Evolutionary conservation across 2,888 invertebrate species (phyloP).

Genomic region (Hyposoter dolosus): DNA sequence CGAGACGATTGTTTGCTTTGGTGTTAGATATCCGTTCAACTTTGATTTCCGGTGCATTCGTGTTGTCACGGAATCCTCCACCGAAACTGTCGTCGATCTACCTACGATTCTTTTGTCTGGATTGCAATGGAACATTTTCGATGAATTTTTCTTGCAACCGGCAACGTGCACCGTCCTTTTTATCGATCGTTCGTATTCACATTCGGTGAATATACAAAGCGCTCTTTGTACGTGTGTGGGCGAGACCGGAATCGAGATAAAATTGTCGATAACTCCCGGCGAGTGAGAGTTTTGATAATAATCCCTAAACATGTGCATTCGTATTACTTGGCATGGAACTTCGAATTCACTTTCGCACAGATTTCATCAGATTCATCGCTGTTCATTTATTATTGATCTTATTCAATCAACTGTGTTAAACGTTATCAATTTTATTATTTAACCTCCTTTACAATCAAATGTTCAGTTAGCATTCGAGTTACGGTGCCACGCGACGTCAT

Average conservation of each 20-base stretch:
- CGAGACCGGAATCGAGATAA: constrained; percentile 31
- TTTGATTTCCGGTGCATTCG: constrained; percentile 29
- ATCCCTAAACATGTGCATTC: neutral
- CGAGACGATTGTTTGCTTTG: neutral
- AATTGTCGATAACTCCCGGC: constrained; percentile 34
- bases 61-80: neutral
- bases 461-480: no score
- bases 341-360: neutral
- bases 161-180: no score
- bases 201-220: neutral
- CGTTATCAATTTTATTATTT: neutral
- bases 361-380: neutral
- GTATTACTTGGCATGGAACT: neutral
- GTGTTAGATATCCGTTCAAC: constrained; percentile 21
- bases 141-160: neutral
- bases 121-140: neutral
- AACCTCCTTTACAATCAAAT: no score
- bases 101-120: neutral
- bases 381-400: neutral
- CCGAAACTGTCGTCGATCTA: neutral
- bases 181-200: neutral
- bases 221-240: constrained; percentile 1
- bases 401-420: neutral
- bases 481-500: no score
- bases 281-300: constrained; percentile 35